Evolutionary conservation across 2,888 invertebrate genomes (phyloP).

Genomic region (Cantharis lateralis): DNA sequence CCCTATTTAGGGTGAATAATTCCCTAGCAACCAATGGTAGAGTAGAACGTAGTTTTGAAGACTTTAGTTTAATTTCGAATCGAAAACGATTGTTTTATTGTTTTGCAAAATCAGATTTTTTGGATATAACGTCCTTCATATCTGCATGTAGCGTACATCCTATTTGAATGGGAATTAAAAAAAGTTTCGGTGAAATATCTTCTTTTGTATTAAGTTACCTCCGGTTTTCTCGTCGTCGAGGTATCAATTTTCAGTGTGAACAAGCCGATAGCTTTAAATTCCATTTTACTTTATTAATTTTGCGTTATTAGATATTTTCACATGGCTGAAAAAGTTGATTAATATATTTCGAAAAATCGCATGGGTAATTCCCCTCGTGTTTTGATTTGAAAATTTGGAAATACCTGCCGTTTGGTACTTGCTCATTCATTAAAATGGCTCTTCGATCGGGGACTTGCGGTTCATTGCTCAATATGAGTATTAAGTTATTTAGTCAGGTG

Average conservation of each 20-base stretch:
- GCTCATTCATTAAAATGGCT: slow-evolving; percentile 8
- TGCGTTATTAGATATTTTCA: slow-evolving; percentile 10
- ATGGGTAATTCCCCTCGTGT: not conserved
- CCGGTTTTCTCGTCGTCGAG: slow-evolving; percentile 25
- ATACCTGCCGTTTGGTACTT: not conserved
- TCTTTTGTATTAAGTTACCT: slow-evolving; percentile 23
- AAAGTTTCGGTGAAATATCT: slow-evolving; percentile 32
- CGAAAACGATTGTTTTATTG: not conserved
- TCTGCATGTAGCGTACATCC: slow-evolving; percentile 37
- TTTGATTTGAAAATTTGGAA: not conserved
- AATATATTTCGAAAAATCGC: not conserved
- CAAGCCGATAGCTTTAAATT: slow-evolving; percentile 19
- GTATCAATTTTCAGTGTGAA: slow-evolving; percentile 33
- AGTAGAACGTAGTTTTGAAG: slow-evolving; percentile 22
- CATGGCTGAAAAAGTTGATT: not conserved
- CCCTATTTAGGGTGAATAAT: slow-evolving; percentile 14
- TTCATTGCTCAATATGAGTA: slow-evolving; percentile 34
- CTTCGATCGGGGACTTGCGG: slow-evolving; percentile 33
- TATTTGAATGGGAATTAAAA: slow-evolving; percentile 28
- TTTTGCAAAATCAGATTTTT: not conserved
- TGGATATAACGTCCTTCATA: not conserved
- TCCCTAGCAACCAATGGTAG: slow-evolving; percentile 30
- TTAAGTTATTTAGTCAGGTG: slow-evolving; percentile 39
- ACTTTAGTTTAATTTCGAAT: not conserved
- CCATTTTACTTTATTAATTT: slow-evolving; percentile 8